phyloP scores from a whole-genome alignment of 1,140 invertebrate genomes.

The Lethrus apterus region DNA sequence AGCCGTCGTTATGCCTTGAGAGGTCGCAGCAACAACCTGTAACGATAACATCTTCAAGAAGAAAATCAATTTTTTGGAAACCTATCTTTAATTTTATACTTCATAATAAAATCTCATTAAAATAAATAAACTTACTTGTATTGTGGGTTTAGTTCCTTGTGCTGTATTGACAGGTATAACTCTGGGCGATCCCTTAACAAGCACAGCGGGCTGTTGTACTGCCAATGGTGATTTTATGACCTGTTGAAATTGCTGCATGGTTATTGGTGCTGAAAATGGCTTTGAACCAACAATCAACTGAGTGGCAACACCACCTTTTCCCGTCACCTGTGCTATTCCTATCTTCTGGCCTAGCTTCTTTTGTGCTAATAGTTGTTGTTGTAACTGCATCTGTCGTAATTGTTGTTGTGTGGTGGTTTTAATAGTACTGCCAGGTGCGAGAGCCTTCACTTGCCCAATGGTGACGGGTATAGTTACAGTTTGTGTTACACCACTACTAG shows the following conservation, averaged over 20 bases:
- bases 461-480: constrained; percentile 45
- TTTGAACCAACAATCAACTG: constrained; percentile 59
- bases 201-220: constrained; percentile 33
- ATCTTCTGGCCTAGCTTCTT: constrained; percentile 45
- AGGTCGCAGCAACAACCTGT: constrained; percentile 46
- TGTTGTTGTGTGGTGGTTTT: constrained; percentile 56
- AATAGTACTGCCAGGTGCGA: constrained; percentile 39
- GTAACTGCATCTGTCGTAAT: constrained; percentile 59
- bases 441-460: constrained; percentile 40
- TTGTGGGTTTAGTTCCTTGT: constrained; percentile 37
- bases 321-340: constrained; percentile 39
- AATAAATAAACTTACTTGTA: constrained; percentile 32
- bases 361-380: constrained; percentile 57
- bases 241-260: constrained; percentile 71
- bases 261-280: constrained; percentile 55
- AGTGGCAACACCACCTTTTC: constrained; percentile 47
- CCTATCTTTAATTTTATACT: no score
- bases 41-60: no score
- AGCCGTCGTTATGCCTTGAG: constrained; percentile 42
- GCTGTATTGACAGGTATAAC: constrained; percentile 38
- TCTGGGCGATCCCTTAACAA: constrained; percentile 34
- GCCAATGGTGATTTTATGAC: constrained; percentile 59
- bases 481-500: constrained; percentile 43
- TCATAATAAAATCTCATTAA: no score
- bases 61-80: no score